These are phyloP conservation scores for Pachyrhynchus sulphureomaculatus DNA, from an alignment of 1,140 invertebrate genomes.

Conservation along the genomic window DNA sequence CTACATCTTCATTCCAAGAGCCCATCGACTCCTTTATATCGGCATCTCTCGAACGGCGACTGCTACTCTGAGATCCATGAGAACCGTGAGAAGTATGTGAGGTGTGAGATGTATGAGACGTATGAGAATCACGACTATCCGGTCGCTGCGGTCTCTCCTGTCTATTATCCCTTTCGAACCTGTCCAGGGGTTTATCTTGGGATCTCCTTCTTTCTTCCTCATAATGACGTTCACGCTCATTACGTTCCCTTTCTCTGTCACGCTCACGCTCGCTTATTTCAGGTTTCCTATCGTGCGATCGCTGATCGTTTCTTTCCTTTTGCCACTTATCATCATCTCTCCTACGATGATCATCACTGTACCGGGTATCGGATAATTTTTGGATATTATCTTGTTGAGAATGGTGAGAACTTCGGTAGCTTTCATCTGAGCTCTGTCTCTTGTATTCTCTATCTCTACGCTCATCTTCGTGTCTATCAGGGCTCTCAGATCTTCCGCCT, in stretches of 20 bases:
- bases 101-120: conserved; percentile 56
- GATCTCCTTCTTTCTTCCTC: conserved; percentile 34
- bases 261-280: neutral
- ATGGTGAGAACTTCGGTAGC: conserved; percentile 33
- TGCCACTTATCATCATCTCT: conserved; percentile 38
- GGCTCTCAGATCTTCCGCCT: conserved; percentile 31
- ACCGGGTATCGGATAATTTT: conserved; percentile 30
- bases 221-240: conserved; percentile 8
- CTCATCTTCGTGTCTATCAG: conserved; percentile 35
- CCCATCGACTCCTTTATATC: conserved; percentile 44
- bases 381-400: neutral
- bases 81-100: conserved; percentile 52
- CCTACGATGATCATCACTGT: conserved; percentile 21
- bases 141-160: conserved; percentile 59
- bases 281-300: conserved; percentile 31
- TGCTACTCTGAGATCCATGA: conserved; percentile 26
- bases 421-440: conserved; percentile 41
- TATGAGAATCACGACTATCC: conserved; percentile 60
- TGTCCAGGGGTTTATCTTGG: conserved; percentile 33
- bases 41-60: conserved; percentile 52
- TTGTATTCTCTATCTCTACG: conserved; percentile 37
- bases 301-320: conserved; percentile 38
- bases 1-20: conserved; percentile 54
- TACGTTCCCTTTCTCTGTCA: conserved; percentile 19
- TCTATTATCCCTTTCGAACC: conserved; percentile 33